Conservation (phyloP, 2,113 vertebrate species). For the Perccottus glenii region DNA sequence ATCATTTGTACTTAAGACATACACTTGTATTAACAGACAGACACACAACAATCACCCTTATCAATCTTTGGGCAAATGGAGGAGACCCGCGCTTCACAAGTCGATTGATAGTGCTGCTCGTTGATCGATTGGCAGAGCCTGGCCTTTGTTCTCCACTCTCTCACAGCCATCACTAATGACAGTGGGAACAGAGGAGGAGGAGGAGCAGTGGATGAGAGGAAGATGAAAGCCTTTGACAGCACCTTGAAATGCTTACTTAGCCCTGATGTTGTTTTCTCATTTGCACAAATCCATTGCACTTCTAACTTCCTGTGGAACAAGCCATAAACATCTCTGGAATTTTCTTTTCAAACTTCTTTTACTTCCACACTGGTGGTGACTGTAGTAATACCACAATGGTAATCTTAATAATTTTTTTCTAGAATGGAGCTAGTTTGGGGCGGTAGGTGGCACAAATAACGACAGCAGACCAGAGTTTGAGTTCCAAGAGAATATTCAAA, state of each 20-base stretch:
- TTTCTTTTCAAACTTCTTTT: conserved; percentile 7
- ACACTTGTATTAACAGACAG: conserved; percentile 34
- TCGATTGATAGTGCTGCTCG: conserved; percentile 66
- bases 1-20: conserved; percentile 39
- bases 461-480: no score
- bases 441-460: no score
- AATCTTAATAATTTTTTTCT: no score
- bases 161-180: conserved; percentile 69
- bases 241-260: conserved; percentile 65
- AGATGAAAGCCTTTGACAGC: conserved; percentile 76
- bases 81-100: conserved; percentile 57
- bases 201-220: conserved; percentile 51
- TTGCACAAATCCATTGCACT: conserved; percentile 58
- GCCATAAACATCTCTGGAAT: conserved; percentile 9
- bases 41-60: conserved; percentile 51
- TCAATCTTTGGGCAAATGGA: conserved; percentile 64
- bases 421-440: no score
- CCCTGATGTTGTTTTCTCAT: conserved; percentile 67
- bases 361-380: no score
- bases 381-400: no score
- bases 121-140: conserved; percentile 67
- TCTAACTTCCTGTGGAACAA: conserved; percentile 30
- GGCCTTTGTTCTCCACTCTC: conserved; percentile 70
- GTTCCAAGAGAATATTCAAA: no score
- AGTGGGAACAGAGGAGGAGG: conserved; percentile 42